phyloP scores from a whole-genome alignment of 2,797 vertebrate genomes.

The Furcifer pardalis region DNA sequence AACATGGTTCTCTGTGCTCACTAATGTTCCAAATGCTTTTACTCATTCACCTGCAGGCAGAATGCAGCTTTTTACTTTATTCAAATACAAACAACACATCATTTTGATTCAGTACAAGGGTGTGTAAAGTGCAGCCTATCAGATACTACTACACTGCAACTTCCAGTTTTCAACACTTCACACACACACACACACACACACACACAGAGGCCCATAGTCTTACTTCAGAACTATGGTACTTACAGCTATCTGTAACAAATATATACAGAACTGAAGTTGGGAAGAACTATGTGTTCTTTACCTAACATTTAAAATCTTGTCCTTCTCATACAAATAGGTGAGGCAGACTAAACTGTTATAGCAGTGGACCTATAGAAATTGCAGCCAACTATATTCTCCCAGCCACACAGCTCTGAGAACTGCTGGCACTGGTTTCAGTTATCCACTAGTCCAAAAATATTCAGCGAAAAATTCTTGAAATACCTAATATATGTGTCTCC shows the following conservation, averaged over 20 bases:
- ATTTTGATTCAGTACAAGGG: neutral
- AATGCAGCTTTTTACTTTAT: neutral
- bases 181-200: too few relatives aligned
- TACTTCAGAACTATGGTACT: neutral
- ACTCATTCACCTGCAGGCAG: neutral
- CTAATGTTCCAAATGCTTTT: neutral
- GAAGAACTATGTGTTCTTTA: too few relatives aligned
- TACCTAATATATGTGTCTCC: too few relatives aligned
- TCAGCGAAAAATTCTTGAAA: too few relatives aligned
- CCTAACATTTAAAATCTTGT: too few relatives aligned
- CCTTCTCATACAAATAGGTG: too few relatives aligned
- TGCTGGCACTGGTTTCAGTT: neutral
- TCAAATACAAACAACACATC: neutral
- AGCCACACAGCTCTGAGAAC: neutral
- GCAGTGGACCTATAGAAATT: neutral
- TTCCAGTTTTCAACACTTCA: too few relatives aligned
- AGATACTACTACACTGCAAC: too few relatives aligned
- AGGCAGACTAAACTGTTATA: neutral
- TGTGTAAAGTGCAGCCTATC: too few relatives aligned
- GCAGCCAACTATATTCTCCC: neutral
- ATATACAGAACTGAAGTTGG: neutral
- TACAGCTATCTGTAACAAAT: neutral
- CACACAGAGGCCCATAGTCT: neutral
- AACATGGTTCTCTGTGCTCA: neutral
- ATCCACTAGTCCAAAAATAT: too few relatives aligned